Evolutionary conservation across 2,797 vertebrate genomes (phyloP).

Genomic region (Megalops cyprinoides): DNA sequence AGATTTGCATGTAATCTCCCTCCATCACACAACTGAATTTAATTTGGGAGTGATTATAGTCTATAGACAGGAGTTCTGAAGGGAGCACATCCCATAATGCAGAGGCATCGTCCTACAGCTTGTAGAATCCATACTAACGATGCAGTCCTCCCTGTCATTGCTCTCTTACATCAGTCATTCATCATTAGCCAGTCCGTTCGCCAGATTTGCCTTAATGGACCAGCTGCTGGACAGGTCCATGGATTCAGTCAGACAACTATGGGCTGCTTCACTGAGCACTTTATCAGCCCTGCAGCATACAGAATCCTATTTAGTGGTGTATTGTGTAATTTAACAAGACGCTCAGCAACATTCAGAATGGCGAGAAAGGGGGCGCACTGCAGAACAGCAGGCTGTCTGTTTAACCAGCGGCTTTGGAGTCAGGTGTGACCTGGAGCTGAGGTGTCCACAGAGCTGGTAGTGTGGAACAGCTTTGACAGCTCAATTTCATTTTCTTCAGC

Average conservation of each 20-base stretch:
- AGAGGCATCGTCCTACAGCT: not conserved
- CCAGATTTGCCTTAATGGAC: constrained; percentile 61
- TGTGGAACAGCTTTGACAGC: too few relatives aligned
- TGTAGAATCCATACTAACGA: not conserved
- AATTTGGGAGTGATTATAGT: not conserved
- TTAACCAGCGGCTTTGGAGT: not conserved
- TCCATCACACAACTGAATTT: not conserved
- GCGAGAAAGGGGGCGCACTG: not conserved
- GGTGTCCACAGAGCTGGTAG: not conserved
- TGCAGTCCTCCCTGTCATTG: not conserved
- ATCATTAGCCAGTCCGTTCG: constrained; percentile 67
- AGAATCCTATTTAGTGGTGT: constrained; percentile 55
- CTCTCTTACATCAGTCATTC: constrained; percentile 62
- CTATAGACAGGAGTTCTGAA: not conserved
- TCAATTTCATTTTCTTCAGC: not conserved
- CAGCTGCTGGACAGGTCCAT: constrained; percentile 49
- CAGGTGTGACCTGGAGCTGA: not conserved
- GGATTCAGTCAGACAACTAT: constrained; percentile 28
- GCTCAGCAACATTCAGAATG: constrained; percentile 23
- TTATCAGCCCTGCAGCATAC: constrained; percentile 58
- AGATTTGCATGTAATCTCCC: not conserved
- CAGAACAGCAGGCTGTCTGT: constrained; percentile 32
- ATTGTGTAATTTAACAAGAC: constrained; percentile 58
- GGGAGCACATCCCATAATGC: not conserved
- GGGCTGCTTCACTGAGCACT: constrained; percentile 60